A percentile compares a stretch with the other conserved stretches of the same genome.
phyloP scores from a whole-genome alignment of 2,113 vertebrate species.

The Hippopotamus amphibius region DNA sequence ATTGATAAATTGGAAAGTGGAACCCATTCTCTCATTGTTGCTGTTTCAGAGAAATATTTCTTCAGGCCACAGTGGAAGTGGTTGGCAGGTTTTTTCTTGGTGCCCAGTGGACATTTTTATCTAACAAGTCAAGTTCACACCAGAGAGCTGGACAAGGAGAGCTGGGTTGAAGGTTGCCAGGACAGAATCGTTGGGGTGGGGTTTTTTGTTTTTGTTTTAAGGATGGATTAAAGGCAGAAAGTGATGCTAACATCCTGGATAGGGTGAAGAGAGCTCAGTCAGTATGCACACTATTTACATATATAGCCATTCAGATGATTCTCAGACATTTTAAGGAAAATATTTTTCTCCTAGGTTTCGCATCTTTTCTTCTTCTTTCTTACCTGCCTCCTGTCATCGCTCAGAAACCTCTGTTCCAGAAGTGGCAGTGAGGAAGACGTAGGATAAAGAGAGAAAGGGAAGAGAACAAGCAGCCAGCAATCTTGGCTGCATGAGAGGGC shows the following conservation, averaged over 20 bases:
- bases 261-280: not conserved
- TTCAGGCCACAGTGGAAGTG: not conserved
- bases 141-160: constrained; percentile 20
- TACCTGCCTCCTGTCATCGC: not conserved
- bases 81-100: not conserved
- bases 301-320: not conserved
- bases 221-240: constrained; percentile 1
- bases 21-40: constrained; percentile 40
- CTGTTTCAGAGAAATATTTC: not conserved
- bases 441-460: not conserved
- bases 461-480: not conserved
- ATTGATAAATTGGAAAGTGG: not conserved
- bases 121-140: not conserved
- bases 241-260: not conserved
- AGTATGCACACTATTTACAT: not conserved
- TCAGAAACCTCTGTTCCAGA: constrained; percentile 44
- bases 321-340: constrained; percentile 35
- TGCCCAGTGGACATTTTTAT: not conserved
- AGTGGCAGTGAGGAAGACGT: not conserved
- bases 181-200: not conserved
- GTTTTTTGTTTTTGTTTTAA: not conserved
- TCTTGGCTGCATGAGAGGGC: not conserved
- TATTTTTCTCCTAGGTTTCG: not conserved
- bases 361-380: not conserved
- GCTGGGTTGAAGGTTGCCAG: constrained; percentile 7